Base-by-base conservation (phyloP, 2,113 vertebrate species). In the Camelus bactrianus region DNA sequence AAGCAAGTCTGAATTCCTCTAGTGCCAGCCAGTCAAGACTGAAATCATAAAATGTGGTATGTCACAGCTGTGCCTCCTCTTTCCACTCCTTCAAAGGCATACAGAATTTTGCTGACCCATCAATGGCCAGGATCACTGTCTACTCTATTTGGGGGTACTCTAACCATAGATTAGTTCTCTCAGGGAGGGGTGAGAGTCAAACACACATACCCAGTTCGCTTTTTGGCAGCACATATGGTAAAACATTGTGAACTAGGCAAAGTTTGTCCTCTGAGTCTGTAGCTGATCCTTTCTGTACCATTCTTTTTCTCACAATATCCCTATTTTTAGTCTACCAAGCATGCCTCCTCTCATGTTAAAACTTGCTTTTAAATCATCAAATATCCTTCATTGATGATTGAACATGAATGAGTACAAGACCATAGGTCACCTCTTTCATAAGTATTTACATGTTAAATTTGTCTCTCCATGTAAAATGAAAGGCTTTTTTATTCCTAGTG, bases 401-500 rank as follows among this genome's bases (percentile, higher is more conserved):
- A 28, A 42, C 22, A 50, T 1, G 19, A 26, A 38, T 79, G 42
- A 69, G 5, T 76, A 14, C n/a, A 42, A 73, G 26, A 88, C 70
- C 65, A 26, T 4, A 82, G 46, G n/a, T 67, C 12, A 80, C n/a
- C 60, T 50, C 62, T 76, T 20, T 91, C 38, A 28, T 42, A 60
- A 64, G 5, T 12, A 70, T 35, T 87, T 85, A 22, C 28, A 48
- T n/a, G 5, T 81, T 60, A 76, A 73, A 35, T 83, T 35, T 52
- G 16, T 67, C 50, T 96, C 15, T 89, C 38, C 13, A 15, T 46
- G 20, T 80, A 58, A 35, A 42, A 52, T 38, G 58, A 30, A 56
- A 92, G 38, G 30, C 48, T 84, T 96, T 84, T 96, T n/a, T 80
- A 72, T 84, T 35, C 38, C 28, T 72, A 15, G 12, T n/a, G 32